Base-by-base conservation (phyloP, 2,888 invertebrate genomes). In the Pharmacophagus antenor region DNA sequence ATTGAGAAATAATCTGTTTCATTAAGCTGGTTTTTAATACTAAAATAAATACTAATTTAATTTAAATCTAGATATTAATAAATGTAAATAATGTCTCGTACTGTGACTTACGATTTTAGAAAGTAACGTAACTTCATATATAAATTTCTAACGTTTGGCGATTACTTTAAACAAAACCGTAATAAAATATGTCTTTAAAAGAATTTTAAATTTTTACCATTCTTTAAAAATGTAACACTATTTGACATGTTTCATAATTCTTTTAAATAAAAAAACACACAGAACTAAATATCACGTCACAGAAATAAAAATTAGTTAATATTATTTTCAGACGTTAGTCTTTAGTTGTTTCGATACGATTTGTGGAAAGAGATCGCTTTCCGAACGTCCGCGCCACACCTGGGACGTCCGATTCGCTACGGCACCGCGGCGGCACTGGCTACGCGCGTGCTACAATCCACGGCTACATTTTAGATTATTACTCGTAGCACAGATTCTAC, bases 401-500 rank as follows among this genome's bases (percentile, higher is more conserved):
- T 77, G 46, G 21, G 46, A 49, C 72, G 85, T 77, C 87, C 79
- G 77, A 64, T 69, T 73, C 65, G 80, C 83, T 84, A 85, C 85
- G 83, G 68, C 66, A 83, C 76, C 80, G 79, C 82, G 80, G 73
- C 76, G 79, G 79, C 78, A 88, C 88, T 88, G 86, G 74, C 84
- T 83, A 85, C 84, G 83, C 68, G 78, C 76, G 81, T 78, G 80
- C 77, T 84, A 79, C 79, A 78, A 79, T 74, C 82, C 79, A 72
- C 75, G 73, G 76, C 80, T 77, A 80, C 80, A 78, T 73, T 82
- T 82, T 76, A 80, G 82, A 85, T 82, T 84, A 83, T 80, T 81
- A 77, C 76, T 81, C 77, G 76, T 77, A 84, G 83, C 82, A 84
- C 80, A 82, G 85, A 88, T 88, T 88, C 77, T 67, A 79, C 77